Base-by-base conservation (phyloP, 2,113 vertebrate genomes). In the Ophthalmolycus amberensis region DNA sequence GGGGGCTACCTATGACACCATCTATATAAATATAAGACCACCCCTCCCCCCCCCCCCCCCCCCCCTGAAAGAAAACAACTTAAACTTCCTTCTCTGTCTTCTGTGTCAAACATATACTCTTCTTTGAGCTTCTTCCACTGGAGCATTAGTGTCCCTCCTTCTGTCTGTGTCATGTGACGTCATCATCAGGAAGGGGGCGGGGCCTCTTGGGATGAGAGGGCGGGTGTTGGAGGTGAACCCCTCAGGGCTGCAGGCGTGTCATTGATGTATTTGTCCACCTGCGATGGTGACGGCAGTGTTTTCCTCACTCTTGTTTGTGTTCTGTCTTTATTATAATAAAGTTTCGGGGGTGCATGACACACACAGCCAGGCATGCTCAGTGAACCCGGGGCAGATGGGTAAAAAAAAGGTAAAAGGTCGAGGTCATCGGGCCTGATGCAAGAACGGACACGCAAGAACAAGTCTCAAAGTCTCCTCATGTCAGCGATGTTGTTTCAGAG, bases 111-210 rank as follows among this genome's bases (percentile, higher is more conserved):
- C 88, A 80, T 91, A 86, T 90, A 86, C 84, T 91, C 89, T 80
- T 88, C 89, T 89, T 82, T 79, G 80, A 92, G 83, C 90, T 82
- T 91, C 4, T 83, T 84, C 84, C 88, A 82, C 85, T 74, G 89
- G 89, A 84, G 72, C 85, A 52, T 90, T 82, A 69, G 77, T 91
- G 88, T 82, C 80, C 85, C 88, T 90, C 79, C 83, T 64, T 88
- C 90, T 91, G 87, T 89, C 91, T 91, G 88, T 92, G 91, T 92
- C 87, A 90, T 90, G 88, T 93, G 93, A 93, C 90, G 83, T 74
- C 71, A 65, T 75, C 82, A 88, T 85, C 78, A 27, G 87, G 86
- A 75, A 52, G 69, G 66, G 78, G 85, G 81, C 2, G 67, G 34
- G 34, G 34, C 34, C 34, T 34, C 6, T 34, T 34, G 34, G 34